Evolutionary conservation across 2,113 vertebrate species (phyloP).

Genomic region (Bambusicola thoracicus): DNA sequence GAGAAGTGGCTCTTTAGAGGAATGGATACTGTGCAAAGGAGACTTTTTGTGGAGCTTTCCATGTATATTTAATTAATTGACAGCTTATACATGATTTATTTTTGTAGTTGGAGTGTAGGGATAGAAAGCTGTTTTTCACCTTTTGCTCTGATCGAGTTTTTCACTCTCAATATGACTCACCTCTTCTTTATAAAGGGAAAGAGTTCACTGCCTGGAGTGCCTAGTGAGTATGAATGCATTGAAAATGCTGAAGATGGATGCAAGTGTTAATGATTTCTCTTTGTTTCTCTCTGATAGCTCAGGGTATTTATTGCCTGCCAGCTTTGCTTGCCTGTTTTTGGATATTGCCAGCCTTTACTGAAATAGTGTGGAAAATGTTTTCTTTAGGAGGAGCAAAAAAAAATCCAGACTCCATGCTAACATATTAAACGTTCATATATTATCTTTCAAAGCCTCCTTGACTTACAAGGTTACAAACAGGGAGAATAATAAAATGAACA

Average conservation of each 20-base stretch:
- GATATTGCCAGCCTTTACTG: not conserved
- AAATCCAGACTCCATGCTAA: not conserved
- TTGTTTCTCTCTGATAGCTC: not conserved
- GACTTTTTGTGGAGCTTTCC: not conserved
- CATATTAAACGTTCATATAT: not conserved
- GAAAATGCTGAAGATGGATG: not conserved
- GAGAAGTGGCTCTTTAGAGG: not conserved
- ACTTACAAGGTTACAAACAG: not conserved
- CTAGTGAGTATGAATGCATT: not conserved
- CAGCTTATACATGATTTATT: not conserved
- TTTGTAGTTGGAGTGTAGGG: not conserved
- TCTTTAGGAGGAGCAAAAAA: not conserved
- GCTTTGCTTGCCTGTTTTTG: not conserved
- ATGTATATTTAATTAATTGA: not conserved
- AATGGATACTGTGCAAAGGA: not conserved
- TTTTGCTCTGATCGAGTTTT: not conserved
- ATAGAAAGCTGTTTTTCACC: not conserved
- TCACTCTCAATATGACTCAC: not conserved
- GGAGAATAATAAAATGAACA: not conserved
- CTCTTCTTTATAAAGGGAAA: not conserved
- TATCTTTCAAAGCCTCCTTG: not conserved
- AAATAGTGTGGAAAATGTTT: conserved; percentile 8
- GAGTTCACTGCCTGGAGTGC: not conserved
- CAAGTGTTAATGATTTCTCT: not conserved
- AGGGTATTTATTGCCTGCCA: not conserved